Percentiles rank a stretch among this genome's conserved stretches.
phyloP scores from a whole-genome alignment of 2,888 invertebrate genomes.

The Drosophila merina region DNA sequence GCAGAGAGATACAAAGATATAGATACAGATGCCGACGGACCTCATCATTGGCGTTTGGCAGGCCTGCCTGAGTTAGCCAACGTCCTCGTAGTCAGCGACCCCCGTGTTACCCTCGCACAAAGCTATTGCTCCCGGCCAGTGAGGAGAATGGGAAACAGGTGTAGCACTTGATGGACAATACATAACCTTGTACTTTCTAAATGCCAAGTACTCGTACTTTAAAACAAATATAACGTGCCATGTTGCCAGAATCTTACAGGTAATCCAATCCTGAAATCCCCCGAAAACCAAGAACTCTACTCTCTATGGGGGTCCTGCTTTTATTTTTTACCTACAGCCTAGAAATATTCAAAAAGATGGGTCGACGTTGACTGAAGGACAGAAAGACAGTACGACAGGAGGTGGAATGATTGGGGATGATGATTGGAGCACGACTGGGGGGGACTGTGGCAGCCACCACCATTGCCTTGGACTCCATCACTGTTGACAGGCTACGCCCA shows the following conservation, averaged over 20 bases:
- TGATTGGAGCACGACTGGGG: neutral
- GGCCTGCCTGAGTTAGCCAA: slow-evolving; percentile 62
- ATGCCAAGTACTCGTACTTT: neutral
- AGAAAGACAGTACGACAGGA: slow-evolving; percentile 9
- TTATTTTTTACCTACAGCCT: slow-evolving; percentile 15
- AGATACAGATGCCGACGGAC: slow-evolving; percentile 13
- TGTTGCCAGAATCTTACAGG: neutral
- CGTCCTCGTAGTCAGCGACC: slow-evolving; percentile 7
- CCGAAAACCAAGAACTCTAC: no score
- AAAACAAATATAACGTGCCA: slow-evolving; percentile 1
- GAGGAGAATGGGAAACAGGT: neutral
- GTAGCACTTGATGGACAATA: no score
- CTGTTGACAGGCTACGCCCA: slow-evolving; percentile 60
- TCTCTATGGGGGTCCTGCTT: neutral
- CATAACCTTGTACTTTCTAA: no score
- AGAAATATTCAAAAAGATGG: slow-evolving; percentile 51
- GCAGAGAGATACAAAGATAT: neutral
- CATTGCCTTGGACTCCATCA: slow-evolving; percentile 43
- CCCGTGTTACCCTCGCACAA: slow-evolving; percentile 53
- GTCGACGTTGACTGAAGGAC: slow-evolving; percentile 41
- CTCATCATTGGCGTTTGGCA: slow-evolving; percentile 64
- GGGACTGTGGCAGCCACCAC: slow-evolving; percentile 42
- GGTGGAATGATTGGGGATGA: neutral
- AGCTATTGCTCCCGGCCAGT: slow-evolving; percentile 58
- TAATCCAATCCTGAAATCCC: neutral